Percentiles rank a stretch among this genome's conserved stretches.
Evolutionary conservation across 2,113 vertebrate genomes (phyloP).

Genomic region (Danio rerio): DNA sequence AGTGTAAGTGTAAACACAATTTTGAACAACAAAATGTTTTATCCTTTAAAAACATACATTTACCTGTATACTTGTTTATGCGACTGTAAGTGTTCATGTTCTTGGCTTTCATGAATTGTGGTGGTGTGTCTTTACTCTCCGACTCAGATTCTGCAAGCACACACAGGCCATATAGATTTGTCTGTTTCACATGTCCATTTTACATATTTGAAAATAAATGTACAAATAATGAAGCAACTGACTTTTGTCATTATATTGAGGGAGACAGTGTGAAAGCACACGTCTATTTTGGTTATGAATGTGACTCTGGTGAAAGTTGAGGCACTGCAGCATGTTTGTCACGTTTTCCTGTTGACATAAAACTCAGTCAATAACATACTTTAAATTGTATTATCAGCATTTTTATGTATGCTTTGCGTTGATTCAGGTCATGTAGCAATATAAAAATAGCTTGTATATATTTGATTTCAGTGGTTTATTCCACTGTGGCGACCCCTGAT

Average conservation of each 20-base stretch:
- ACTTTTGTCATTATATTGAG: conserved; percentile 43
- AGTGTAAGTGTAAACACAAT: conserved; percentile 7
- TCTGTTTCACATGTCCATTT: background rate
- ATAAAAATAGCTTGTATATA: background rate
- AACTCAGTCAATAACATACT: background rate
- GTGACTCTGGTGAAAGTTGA: conserved; percentile 57
- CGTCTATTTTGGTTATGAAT: conserved; percentile 51
- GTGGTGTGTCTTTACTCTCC: conserved; percentile 52
- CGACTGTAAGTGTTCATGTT: conserved; percentile 46
- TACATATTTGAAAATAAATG: background rate
- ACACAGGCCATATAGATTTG: background rate
- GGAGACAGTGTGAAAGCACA: conserved; percentile 45
- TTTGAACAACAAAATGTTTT: background rate
- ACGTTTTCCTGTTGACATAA: conserved; percentile 49
- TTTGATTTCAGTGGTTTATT: no score
- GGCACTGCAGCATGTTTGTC: conserved; percentile 60
- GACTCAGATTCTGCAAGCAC: conserved; percentile 46
- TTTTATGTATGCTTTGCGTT: background rate
- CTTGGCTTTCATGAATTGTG: conserved; percentile 45
- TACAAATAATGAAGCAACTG: background rate
- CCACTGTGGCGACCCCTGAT: no score
- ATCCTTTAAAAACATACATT: background rate
- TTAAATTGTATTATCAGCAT: background rate
- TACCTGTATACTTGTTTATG: conserved; percentile 48
- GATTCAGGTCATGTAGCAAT: background rate